Evolutionary conservation across 2,888 invertebrate genomes (phyloP), one percentile per base, ranked within the genome.

Genomic region (Hecatera dysodea): DNA sequence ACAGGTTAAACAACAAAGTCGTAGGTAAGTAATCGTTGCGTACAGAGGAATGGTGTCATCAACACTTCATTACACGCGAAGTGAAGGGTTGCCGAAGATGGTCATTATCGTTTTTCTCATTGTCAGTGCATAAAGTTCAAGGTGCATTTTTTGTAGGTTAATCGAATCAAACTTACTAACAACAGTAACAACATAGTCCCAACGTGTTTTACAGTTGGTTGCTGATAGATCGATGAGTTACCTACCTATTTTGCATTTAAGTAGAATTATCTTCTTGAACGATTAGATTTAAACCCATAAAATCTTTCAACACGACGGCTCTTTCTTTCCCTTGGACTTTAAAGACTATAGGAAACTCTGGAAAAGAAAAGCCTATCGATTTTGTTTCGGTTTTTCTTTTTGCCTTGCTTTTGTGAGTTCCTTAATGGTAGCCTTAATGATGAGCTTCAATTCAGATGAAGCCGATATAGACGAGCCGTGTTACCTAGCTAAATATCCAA

Each of bases 11-110:
- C 56, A 69, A 39, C 53, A 57, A 66, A 68, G 36, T 42, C 0
- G 12, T 68, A 63, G 19, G 55, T 52, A 67, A 57, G 63, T 64
- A 70, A 69, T 68, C 29, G 77, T 80, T 79, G 70, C 76, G 76
- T 84, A 71, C 52, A 48, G 76, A 76, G 86, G 87, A 89, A 90
- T 89, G 89, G 90, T 91, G 91, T 88, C 90, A 89, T 91, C 92
- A 86, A 74, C 80, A 87, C 82, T 88, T 86, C 83, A 85, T 86
- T 86, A 87, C 79, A 79, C 73, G 77, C 82, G 80, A 91, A 93
- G 93, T 93, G 93, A 93, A 93, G 93, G 93, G 93, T 91, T 90
- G 87, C 86, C 87, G 88, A 90, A 88, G 88, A 86, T 87, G 88
- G 85, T 89, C 88, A 90, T 92, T 90, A 91, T 83, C 85, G 90